Percentiles rank a stretch among this genome's conserved stretches.
phyloP scores from a whole-genome alignment of 2,113 vertebrate species.

The Apus apus region DNA sequence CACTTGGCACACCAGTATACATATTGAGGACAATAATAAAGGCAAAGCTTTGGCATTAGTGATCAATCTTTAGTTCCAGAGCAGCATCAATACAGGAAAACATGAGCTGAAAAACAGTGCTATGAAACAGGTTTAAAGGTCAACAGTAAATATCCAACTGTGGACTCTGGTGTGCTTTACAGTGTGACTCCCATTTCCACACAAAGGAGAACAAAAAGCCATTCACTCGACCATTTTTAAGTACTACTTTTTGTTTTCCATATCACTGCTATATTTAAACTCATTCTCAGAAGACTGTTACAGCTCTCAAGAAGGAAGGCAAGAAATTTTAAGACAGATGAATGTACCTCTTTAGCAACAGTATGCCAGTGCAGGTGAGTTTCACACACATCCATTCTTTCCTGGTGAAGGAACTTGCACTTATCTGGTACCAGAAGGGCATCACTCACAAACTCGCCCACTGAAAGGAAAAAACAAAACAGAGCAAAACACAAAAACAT shows the following conservation, averaged over 20 bases:
- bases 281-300: background rate
- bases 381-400: conserved; percentile 97
- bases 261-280: background rate
- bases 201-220: background rate
- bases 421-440: conserved; percentile 98
- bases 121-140: background rate
- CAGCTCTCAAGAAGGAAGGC: background rate
- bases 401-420: conserved; percentile 98
- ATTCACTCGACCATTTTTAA: background rate
- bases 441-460: conserved; percentile 97
- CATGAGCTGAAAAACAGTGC: background rate
- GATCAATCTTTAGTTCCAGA: background rate
- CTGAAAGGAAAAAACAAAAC: conserved; percentile 72
- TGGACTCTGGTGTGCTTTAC: background rate
- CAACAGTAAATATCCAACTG: background rate
- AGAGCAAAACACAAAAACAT: background rate
- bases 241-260: background rate
- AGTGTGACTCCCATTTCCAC: background rate
- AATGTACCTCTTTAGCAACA: conserved; percentile 92
- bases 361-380: conserved; percentile 99
- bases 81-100: background rate
- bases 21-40: background rate
- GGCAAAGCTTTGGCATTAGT: background rate
- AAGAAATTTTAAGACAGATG: background rate
- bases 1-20: background rate